Evolutionary conservation across 2,113 vertebrate species (phyloP), one percentile per base, ranked within the genome.

Genomic region (Echinops telfairi): DNA sequence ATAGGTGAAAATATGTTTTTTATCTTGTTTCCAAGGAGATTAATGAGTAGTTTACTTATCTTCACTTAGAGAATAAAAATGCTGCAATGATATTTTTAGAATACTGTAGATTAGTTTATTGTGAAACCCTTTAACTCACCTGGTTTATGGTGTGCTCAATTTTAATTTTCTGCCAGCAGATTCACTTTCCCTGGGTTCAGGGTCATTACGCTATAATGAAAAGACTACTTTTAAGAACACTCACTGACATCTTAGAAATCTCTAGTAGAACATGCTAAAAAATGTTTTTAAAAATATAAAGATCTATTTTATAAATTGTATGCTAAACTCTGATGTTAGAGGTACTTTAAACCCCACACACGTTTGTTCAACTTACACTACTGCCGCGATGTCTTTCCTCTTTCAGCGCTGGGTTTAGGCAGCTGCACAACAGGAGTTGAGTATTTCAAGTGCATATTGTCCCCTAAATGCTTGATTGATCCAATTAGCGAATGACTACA

Each of bases 401-500:
- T 12, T 73, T 22, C 20, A 73, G 43, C 70, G 93, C 83, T 82
- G 66, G 4, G 3, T 96, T 96, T 96, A 93, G 2, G 78, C 95
- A 95, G 15, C 71, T 95, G 62, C 29, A 90, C 66, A 86, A 77
- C 22, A 83, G 93, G 9, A 33, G 68, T 66, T 94, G 68, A 95
- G 96, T 95, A 88, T 64, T 33, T 68, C 25, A 90, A 82, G 14
- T 88, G 36, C 82, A 79, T 78, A 6, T 87, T 91, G 68, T 36
- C n/a, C 36, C 43, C 75, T 90, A 81, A 78, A 88, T 93, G 95
- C 90, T 80, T 96, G 62, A 94, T 95, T 89, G 68, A 96, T 95
- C 94, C 95, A 90, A 92, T 97, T 97, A 95, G 70, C 43, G 17
- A 84, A 57, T 38, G 7, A 89, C 38, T 60, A 71, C 86, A 86